Evolutionary conservation across 2,797 vertebrate genomes (phyloP), one percentile per base, ranked within the genome.

Genomic region (Vultur gryphus): DNA sequence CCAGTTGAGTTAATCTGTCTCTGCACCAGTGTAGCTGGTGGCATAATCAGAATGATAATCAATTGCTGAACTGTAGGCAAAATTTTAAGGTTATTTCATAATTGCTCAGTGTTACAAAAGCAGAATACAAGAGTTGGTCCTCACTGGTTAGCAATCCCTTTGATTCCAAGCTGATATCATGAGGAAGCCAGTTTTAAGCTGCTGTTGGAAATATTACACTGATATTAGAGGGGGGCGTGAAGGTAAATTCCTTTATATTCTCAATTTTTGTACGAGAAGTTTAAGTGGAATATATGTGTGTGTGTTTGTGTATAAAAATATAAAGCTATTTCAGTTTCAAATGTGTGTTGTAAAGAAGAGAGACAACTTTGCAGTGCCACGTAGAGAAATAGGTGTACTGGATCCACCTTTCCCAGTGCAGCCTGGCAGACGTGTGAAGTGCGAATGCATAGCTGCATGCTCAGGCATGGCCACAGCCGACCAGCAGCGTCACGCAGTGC

Each of bases 371-470:
- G 29, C 76, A 58, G 41, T 33, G 44, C 48, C 16, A 1, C 5
- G 41, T 16, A 16, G 46, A 62, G 81, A 37, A 39, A 21, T 24
- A n/a, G 46, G 48, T 10, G 26, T 26, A 10, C 24, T 59, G 55
- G 39, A 48, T 46, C 25, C 59, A 37, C 44, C 17, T 49, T n/a
- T 70, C 35, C 52, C 9, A 1, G 54, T 0, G 35, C 23, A 67
- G 39, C 64, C 75, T 16, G 25, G 13, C 18, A 41, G 43, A 41
- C 1, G 4, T 9, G n/a, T 9, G 59, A 78, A 71, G 25, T 64
- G 29, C 44, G 54, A 6, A 13, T 10, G 29, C 0, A 1, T 11
- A 15, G 66, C 3, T 43, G 23, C 1, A 2, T n/a, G 78, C 25
- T 37, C 18, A n/a, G 64, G 48, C n/a, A 18, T 5, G 58, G 55